These are phyloP conservation scores for Rutilus rutilus DNA, from an alignment of 2,113 vertebrate genomes.

Conservation along the genomic window DNA sequence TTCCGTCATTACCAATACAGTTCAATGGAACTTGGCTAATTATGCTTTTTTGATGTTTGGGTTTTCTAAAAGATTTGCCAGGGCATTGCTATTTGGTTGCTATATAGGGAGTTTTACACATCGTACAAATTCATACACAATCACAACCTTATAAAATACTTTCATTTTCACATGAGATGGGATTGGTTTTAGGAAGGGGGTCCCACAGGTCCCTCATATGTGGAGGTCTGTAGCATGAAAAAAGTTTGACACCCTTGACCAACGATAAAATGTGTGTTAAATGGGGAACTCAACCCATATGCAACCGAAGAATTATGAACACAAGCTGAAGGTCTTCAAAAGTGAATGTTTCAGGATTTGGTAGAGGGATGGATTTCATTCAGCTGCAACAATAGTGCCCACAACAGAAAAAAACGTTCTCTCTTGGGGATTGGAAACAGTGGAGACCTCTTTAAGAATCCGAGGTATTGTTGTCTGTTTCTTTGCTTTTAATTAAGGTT, in stretches of 20 bases:
- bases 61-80: no score
- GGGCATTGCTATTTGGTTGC: no score
- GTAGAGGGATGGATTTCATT: not conserved
- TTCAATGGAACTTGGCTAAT: no score
- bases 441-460: not conserved
- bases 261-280: not conserved
- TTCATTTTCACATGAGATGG: not conserved
- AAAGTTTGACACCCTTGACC: not conserved
- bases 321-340: not conserved
- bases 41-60: no score
- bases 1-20: no score
- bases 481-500: conserved; percentile 57
- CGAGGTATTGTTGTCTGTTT: conserved; percentile 4
- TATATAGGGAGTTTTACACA: no score
- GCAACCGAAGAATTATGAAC: not conserved
- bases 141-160: not conserved
- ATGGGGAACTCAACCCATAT: not conserved
- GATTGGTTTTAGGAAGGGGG: not conserved
- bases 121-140: not conserved
- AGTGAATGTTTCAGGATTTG: not conserved
- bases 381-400: not conserved
- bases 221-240: not conserved
- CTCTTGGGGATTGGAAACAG: not conserved
- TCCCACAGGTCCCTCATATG: not conserved
- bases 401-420: not conserved